A percentile compares a stretch with the other conserved stretches of the same genome.
phyloP scores from a whole-genome alignment of 1,140 invertebrate species.

The Psilanteris sp. region DNA sequence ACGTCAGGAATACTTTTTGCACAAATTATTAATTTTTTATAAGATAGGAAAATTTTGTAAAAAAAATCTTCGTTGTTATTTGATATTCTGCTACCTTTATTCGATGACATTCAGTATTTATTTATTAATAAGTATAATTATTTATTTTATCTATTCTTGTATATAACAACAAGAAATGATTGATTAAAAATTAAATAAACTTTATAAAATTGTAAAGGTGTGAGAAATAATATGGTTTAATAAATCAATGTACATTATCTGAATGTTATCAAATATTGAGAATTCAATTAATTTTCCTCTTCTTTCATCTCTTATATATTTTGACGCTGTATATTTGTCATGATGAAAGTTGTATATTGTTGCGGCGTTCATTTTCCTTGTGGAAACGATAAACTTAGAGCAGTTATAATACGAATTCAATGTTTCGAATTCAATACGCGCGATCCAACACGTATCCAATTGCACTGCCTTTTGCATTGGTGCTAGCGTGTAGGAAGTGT shows the following conservation, averaged over 20 bases:
- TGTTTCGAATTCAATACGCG: conserved; percentile 18
- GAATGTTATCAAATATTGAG: conserved; percentile 27
- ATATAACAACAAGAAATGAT: no score
- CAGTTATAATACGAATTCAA: conserved; percentile 13
- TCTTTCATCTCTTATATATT: conserved; percentile 50
- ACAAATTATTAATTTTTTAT: conserved; percentile 28
- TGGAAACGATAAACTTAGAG: conserved; percentile 12
- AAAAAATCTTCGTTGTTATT: conserved; percentile 37
- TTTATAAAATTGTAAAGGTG: no score
- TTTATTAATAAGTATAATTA: no score
- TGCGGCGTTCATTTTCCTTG: conserved; percentile 35
- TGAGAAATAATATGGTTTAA: no score
- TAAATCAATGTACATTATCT: background rate
- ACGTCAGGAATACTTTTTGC: conserved; percentile 53
- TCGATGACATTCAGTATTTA: conserved; percentile 13
- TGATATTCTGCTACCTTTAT: background rate
- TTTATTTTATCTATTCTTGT: no score
- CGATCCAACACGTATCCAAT: conserved; percentile 32
- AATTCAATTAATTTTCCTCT: conserved; percentile 12
- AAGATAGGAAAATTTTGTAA: conserved; percentile 46
- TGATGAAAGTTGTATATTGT: conserved; percentile 54
- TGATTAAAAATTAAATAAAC: no score
- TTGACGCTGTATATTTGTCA: conserved; percentile 48
- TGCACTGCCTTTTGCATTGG: conserved; percentile 58
- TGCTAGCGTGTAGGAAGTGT: conserved; percentile 51